These are phyloP conservation scores for Corbicula japonica DNA, from an alignment of 2,888 invertebrate species.

Conservation along the genomic window DNA sequence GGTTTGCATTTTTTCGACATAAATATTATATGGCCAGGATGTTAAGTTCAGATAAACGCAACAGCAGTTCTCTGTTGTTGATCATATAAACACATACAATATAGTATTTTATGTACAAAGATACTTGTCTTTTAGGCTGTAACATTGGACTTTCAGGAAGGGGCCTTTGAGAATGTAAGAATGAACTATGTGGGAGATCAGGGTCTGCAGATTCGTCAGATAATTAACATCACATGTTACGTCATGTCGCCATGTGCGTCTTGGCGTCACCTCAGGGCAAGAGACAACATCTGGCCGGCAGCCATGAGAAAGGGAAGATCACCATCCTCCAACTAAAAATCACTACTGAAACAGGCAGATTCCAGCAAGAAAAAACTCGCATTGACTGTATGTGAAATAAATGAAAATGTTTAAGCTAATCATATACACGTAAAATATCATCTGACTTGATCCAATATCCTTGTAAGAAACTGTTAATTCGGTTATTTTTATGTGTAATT, in stretches of 20 bases:
- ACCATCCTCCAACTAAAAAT: slow-evolving; percentile 97
- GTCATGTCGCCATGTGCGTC: slow-evolving; percentile 98
- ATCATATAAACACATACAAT: too few species aligned
- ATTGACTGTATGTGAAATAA: slow-evolving; percentile 90
- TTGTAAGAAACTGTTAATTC: too few species aligned
- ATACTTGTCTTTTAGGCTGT: slow-evolving; percentile 83
- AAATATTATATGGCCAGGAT: too few species aligned
- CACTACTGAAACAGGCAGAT: slow-evolving; percentile 97
- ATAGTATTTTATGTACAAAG: too few species aligned
- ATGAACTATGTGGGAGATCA: slow-evolving; percentile 99
- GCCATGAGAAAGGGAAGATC: slow-evolving; percentile 98
- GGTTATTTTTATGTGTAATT: too few species aligned
- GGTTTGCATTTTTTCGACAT: too few species aligned
- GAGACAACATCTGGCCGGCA: slow-evolving; percentile 96
- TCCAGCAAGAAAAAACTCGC: slow-evolving; percentile 97
- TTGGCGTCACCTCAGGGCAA: slow-evolving; percentile 96
- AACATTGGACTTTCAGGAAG: slow-evolving; percentile 95
- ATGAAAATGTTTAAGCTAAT: too few species aligned
- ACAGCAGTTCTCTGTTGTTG: too few species aligned
- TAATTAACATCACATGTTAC: slow-evolving; percentile 95
- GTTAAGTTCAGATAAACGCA: too few species aligned
- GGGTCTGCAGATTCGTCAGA: slow-evolving; percentile 97
- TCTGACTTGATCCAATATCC: too few species aligned
- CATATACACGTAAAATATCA: too few species aligned
- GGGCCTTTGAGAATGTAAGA: slow-evolving; percentile 98